Evolutionary conservation across 2,888 invertebrate genomes (phyloP).

Genomic region (Lysandra bellargus): DNA sequence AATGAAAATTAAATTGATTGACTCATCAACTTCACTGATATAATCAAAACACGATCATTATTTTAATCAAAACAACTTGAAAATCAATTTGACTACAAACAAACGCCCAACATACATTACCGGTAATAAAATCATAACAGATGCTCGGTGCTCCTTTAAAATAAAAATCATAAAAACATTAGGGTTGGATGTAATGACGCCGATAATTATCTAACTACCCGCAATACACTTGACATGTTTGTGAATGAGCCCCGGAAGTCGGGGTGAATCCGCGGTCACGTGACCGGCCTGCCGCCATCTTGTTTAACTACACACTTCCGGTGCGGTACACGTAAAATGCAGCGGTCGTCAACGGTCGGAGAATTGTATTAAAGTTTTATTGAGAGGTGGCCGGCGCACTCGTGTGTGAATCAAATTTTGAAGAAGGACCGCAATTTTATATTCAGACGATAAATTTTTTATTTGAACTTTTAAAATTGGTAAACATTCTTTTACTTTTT

Average conservation of each 20-base stretch:
- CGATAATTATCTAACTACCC: slow-evolving; percentile 73
- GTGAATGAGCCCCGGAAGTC: slow-evolving; percentile 68
- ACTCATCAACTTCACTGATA: not conserved
- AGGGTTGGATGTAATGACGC: slow-evolving; percentile 57
- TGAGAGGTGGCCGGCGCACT: slow-evolving; percentile 46
- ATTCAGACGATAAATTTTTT: slow-evolving; percentile 17
- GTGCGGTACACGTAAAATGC: slow-evolving; percentile 53
- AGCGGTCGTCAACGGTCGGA: slow-evolving; percentile 59
- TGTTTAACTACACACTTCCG: slow-evolving; percentile 75
- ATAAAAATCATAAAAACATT: slow-evolving; percentile 57
- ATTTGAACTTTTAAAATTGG: not conserved
- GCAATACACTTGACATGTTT: slow-evolving; percentile 74
- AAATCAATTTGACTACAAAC: slow-evolving; percentile 26
- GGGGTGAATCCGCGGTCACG: slow-evolving; percentile 77
- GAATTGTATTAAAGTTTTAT: slow-evolving; percentile 49
- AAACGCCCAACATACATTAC: slow-evolving; percentile 32
- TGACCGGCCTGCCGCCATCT: slow-evolving; percentile 71
- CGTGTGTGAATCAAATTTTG: slow-evolving; percentile 44
- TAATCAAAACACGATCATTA: not conserved
- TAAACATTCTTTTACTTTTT: not conserved
- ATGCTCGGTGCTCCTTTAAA: slow-evolving; percentile 65
- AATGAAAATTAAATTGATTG: not conserved
- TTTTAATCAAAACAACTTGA: not conserved
- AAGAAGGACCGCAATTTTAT: slow-evolving; percentile 34
- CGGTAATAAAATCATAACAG: slow-evolving; percentile 60